Conservation (phyloP, 1,140 invertebrate species). For the Whitmania pigra region DNA sequence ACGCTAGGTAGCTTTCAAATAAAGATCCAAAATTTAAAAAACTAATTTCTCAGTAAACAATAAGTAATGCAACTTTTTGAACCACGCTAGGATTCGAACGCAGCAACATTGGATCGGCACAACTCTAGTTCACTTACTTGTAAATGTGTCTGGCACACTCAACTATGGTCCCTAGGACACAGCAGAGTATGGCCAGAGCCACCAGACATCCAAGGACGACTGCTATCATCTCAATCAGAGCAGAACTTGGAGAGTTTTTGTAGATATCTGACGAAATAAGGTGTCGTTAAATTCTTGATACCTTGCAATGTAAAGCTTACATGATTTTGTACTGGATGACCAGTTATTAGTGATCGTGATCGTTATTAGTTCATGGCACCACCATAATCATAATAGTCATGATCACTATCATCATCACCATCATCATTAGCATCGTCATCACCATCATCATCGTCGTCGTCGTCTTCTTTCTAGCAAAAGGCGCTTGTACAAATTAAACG, state of each 20-base stretch:
- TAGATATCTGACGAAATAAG: neutral
- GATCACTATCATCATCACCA: neutral
- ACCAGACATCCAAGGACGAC: slow-evolving; percentile 10
- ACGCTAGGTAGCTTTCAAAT: too few species aligned
- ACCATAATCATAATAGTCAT: too few species aligned
- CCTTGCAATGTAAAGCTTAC: too few species aligned
- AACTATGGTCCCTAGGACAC: slow-evolving; percentile 11
- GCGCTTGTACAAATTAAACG: too few species aligned
- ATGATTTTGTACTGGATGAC: too few species aligned
- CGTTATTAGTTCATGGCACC: too few species aligned
- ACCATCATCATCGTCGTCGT: neutral
- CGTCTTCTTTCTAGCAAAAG: too few species aligned
- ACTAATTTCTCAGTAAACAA: too few species aligned
- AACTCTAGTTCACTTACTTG: neutral
- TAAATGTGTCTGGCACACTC: slow-evolving; percentile 16
- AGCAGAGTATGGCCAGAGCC: slow-evolving; percentile 12
- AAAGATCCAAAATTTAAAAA: too few species aligned
- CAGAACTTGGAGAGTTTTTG: neutral
- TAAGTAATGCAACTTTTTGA: too few species aligned
- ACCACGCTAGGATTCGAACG: too few species aligned
- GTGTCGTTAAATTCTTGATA: neutral
- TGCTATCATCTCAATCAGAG: neutral
- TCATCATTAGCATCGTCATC: neutral
- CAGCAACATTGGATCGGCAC: neutral
- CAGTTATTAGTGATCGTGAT: too few species aligned